These are phyloP conservation scores for Melanotaenia boesemani DNA, from an alignment of 2,797 vertebrate species.

Conservation along the genomic window DNA sequence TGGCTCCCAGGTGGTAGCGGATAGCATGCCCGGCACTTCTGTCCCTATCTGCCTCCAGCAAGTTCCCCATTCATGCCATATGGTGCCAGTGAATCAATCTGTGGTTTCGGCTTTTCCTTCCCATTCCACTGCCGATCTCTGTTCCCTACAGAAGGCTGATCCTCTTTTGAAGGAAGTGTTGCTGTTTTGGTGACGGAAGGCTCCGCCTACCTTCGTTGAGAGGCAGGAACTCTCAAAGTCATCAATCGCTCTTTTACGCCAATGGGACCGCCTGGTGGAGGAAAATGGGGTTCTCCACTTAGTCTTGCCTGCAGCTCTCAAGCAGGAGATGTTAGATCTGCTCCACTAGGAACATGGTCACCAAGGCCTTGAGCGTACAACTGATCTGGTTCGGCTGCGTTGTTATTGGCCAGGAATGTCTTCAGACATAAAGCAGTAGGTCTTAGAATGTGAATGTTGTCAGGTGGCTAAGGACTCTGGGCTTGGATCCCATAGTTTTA, in stretches of 20 bases:
- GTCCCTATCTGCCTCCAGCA: too few relatives aligned
- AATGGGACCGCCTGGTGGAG: neutral
- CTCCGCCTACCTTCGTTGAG: too few relatives aligned
- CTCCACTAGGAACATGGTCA: slow-evolving; percentile 1
- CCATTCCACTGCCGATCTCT: too few relatives aligned
- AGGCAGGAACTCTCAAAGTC: too few relatives aligned
- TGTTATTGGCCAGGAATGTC: slow-evolving; percentile 3
- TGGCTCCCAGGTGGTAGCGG: too few relatives aligned
- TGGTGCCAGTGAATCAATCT: too few relatives aligned
- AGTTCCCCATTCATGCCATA: too few relatives aligned
- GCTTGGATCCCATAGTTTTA: neutral
- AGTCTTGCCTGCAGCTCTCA: neutral
- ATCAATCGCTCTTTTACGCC: neutral
- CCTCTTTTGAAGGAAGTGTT: too few relatives aligned
- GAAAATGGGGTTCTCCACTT: neutral
- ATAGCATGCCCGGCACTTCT: too few relatives aligned
- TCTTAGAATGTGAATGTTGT: slow-evolving; percentile 15
- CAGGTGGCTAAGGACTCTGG: neutral
- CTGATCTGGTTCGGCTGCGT: neutral
- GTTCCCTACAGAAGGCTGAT: too few relatives aligned
- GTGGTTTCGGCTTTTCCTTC: too few relatives aligned
- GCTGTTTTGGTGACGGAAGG: too few relatives aligned
- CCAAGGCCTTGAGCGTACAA: neutral
- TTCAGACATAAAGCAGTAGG: neutral
- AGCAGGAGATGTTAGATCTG: neutral